Conservation (phyloP, 2,797 vertebrate genomes). For the Propithecus deckenii region DNA sequence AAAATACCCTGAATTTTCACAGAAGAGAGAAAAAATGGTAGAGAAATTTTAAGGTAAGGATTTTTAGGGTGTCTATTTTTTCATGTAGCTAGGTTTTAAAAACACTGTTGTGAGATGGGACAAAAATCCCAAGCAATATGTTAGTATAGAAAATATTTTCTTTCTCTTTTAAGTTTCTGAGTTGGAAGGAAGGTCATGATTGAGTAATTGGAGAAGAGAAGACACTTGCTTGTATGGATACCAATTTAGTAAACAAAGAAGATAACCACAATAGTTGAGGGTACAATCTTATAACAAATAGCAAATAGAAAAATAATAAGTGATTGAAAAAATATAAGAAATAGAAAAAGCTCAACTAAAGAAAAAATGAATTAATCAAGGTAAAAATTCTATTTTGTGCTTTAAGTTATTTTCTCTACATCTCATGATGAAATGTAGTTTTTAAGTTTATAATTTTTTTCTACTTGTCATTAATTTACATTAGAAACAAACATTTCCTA, state of each 20-base stretch:
- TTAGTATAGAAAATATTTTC: neutral
- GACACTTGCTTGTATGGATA: neutral
- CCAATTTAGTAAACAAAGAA: neutral
- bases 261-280: neutral
- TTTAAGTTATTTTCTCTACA: neutral
- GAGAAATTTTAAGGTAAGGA: neutral
- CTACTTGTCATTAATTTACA: neutral
- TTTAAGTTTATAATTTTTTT: neutral
- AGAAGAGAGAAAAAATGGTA: neutral
- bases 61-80: neutral
- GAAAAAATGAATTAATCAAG: neutral
- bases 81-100: neutral
- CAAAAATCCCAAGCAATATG: neutral
- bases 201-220: neutral
- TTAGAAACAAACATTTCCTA: conserved; percentile 17
- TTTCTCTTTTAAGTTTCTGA: neutral
- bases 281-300: neutral
- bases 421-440: neutral
- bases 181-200: neutral
- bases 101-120: neutral
- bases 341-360: neutral
- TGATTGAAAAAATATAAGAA: neutral
- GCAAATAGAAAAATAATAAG: neutral
- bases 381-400: neutral
- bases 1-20: neutral